Evolutionary conservation across 2,113 vertebrate genomes (phyloP).

Genomic region (Macquaria ambigua): DNA sequence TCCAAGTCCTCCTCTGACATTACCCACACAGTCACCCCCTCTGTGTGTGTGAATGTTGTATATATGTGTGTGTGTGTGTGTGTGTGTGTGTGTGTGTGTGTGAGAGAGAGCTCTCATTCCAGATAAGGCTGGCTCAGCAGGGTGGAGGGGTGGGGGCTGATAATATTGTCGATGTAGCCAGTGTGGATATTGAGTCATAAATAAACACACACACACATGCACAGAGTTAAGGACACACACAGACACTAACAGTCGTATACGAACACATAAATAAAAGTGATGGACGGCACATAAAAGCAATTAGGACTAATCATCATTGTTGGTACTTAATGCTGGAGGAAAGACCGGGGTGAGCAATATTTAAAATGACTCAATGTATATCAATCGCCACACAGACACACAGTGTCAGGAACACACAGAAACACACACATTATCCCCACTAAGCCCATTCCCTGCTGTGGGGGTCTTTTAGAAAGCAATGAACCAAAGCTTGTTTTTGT

Average conservation of each 20-base stretch:
- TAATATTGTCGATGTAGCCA: constrained; percentile 79
- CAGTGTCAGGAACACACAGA: constrained; percentile 16
- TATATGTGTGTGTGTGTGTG: not conserved
- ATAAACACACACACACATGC: constrained; percentile 64
- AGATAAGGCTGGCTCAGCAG: constrained; percentile 80
- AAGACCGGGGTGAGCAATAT: constrained; percentile 69
- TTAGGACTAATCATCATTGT: constrained; percentile 79
- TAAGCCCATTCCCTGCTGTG: constrained; percentile 52
- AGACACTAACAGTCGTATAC: constrained; percentile 32
- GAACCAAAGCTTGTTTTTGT: constrained; percentile 71
- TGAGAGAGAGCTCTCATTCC: constrained; percentile 55
- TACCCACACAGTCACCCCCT: constrained; percentile 62
- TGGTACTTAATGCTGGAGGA: constrained; percentile 65
- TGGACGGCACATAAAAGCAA: constrained; percentile 70
- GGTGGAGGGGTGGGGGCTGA: constrained; percentile 44
- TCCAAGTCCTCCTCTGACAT: constrained; percentile 68
- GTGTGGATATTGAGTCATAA: constrained; percentile 82
- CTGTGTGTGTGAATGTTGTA: constrained; percentile 11
- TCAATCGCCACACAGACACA: constrained; percentile 44
- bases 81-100: constrained; percentile 24
- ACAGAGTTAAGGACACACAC: constrained; percentile 16
- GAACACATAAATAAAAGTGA: constrained; percentile 73
- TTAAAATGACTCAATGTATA: constrained; percentile 70
- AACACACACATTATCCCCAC: constrained; percentile 52
- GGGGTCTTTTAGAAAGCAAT: constrained; percentile 64